Conservation (phyloP, 92 coral and sea anemone genomes). For the Umimayanthus chanpuru region DNA sequence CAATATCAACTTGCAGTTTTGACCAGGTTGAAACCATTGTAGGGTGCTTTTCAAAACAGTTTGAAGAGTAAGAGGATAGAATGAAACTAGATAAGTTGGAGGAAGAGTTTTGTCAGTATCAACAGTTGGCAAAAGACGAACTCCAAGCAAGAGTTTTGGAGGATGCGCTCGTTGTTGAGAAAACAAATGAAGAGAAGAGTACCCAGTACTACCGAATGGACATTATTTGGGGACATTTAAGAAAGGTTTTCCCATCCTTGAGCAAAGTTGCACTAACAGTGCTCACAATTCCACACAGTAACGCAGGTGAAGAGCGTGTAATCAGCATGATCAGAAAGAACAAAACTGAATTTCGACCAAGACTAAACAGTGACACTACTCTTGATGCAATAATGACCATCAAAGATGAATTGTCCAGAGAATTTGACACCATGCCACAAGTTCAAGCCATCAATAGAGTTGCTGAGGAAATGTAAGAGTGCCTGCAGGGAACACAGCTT, state of each 20-base stretch:
- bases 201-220: slow-evolving; percentile 46
- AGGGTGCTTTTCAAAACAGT: slow-evolving; percentile 35
- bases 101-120: slow-evolving; percentile 46
- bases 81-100: slow-evolving; percentile 38
- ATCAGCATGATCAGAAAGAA: slow-evolving; percentile 45
- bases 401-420: slow-evolving; percentile 52
- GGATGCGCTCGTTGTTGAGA: slow-evolving; percentile 25
- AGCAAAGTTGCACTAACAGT: slow-evolving; percentile 42
- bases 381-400: slow-evolving; percentile 49
- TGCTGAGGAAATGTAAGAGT: slow-evolving; percentile 51
- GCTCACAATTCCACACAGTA: slow-evolving; percentile 42
- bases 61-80: slow-evolving; percentile 34
- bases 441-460: slow-evolving; percentile 49
- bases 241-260: slow-evolving; percentile 25
- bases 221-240: slow-evolving; percentile 43
- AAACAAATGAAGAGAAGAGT: slow-evolving; percentile 29
- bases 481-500: slow-evolving; percentile 41
- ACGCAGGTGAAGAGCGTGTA: slow-evolving; percentile 45
- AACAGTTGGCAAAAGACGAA: slow-evolving; percentile 41
- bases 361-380: slow-evolving; percentile 35
- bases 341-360: slow-evolving; percentile 43
- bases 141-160: slow-evolving; percentile 36
- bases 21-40: slow-evolving; percentile 39
- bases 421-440: slow-evolving; percentile 44
- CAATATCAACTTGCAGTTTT: slow-evolving; percentile 29